Conservation (phyloP, 2,113 vertebrate species). For the Excalfactoria chinensis region DNA sequence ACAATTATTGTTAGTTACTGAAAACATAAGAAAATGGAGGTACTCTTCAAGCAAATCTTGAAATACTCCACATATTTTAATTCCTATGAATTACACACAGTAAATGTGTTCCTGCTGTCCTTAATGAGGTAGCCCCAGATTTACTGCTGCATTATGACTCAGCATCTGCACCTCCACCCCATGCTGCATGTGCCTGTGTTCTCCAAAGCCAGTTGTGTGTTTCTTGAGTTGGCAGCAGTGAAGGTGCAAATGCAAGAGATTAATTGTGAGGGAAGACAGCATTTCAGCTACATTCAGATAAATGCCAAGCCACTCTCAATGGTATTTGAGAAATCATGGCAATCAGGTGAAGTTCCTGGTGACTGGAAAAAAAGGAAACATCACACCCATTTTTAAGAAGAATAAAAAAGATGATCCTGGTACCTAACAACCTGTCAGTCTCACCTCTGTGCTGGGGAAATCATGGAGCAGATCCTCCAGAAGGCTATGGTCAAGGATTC, state of each 20-base stretch:
- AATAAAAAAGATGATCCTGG: too few species aligned
- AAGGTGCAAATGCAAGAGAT: neutral
- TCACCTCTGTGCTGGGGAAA: too few species aligned
- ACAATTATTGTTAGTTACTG: neutral
- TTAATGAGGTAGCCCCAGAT: neutral
- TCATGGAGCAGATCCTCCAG: too few species aligned
- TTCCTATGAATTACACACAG: neutral
- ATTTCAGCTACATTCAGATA: neutral
- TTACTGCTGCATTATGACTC: neutral
- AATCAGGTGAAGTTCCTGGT: too few species aligned
- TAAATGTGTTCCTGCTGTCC: neutral
- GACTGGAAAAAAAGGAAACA: too few species aligned
- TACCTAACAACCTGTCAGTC: too few species aligned
- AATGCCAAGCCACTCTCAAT: neutral
- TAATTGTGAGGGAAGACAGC: neutral
- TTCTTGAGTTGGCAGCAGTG: neutral
- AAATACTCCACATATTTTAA: neutral
- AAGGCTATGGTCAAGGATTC: too few species aligned
- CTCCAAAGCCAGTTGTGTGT: neutral
- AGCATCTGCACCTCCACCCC: neutral
- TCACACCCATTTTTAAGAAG: too few species aligned
- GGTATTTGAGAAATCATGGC: too few species aligned
- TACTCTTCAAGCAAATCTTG: neutral
- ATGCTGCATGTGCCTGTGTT: rapidly evolving
- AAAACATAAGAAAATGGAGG: neutral